Base-by-base conservation (phyloP, 2,888 invertebrate species). In the Acanthosoma haemorrhoidale region DNA sequence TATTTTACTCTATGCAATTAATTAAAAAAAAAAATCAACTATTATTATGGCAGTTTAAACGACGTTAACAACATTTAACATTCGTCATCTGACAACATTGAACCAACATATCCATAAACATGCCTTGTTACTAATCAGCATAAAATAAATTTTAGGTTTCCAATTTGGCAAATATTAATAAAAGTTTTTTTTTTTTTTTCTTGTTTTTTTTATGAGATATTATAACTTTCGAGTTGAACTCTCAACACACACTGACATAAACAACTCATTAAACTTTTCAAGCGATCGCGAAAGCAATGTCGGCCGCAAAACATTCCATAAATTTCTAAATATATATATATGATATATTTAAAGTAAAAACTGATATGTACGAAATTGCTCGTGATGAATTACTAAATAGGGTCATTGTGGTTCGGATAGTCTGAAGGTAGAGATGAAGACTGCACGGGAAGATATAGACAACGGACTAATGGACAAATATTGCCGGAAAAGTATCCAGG, bases 11-110 rank as follows among this genome's bases (percentile, higher is more conserved):
- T 64, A 64, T 34, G 29, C n/a, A 41, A 21, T n/a, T n/a, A 43
- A 43, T 2, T 18, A 51, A 51, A 25, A 43, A 63, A 38, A 41
- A 38, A 29, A 61, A 36, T 21, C n/a, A 25, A 38, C 64, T 64
- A 64, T 64, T 18, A 64, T n/a, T 64, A 41, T 64, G 64, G 64
- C 64, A 64, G 64, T 64, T 41, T 29, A 63, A 63, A 63, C 21
- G 43, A 43, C 13, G 11, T 43, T 11, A 51, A 51, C n/a, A 25
- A 25, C 3, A 25, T n/a, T 13, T n/a, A 25, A 25, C n/a, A n/a
- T 25, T 8, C n/a, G n/a, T 51, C n/a, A n/a, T n/a, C n/a, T n/a
- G n/a, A n/a, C n/a, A 51, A 51, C 51, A 25, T 21, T 5, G n/a
- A n/a, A 51, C 29, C 21, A n/a, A n/a, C n/a, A n/a, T 51, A 1